Conservation (phyloP, 2,797 vertebrate genomes). For the Catamblyrhynchus diadema region DNA sequence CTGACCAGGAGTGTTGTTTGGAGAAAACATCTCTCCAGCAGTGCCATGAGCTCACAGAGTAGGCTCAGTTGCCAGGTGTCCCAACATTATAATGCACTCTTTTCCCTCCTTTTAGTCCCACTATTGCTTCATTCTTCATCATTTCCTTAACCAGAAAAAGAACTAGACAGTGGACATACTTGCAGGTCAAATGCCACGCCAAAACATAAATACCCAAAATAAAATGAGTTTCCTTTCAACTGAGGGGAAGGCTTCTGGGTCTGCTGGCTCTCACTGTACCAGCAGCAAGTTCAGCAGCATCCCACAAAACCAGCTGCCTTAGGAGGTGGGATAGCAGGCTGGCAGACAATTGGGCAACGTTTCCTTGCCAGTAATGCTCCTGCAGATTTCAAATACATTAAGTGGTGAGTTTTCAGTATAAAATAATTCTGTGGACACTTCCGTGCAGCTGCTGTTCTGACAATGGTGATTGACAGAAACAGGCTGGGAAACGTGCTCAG, state of each 20-base stretch:
- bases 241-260: not conserved
- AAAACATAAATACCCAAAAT: not conserved
- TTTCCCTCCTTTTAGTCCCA: not conserved
- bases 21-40: not conserved
- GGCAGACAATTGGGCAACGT: not conserved
- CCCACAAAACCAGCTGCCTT: not conserved
- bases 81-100: accelerated
- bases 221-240: not conserved
- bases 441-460: slow-evolving; percentile 43
- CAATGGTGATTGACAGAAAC: not conserved
- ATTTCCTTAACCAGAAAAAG: not conserved
- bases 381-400: not conserved
- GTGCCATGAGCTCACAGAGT: accelerated
- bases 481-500: not conserved
- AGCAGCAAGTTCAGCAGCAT: not conserved
- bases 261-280: not conserved
- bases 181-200: not conserved
- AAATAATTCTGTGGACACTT: slow-evolving; percentile 2
- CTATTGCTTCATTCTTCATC: not conserved
- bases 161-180: not conserved
- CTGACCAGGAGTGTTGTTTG: not conserved
- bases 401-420: not conserved
- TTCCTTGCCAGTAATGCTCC: not conserved
- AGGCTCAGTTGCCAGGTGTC: not conserved
- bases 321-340: not conserved